Evolutionary conservation across 2,113 vertebrate species (phyloP).

Genomic region (Cyphomyrus plagiostoma): DNA sequence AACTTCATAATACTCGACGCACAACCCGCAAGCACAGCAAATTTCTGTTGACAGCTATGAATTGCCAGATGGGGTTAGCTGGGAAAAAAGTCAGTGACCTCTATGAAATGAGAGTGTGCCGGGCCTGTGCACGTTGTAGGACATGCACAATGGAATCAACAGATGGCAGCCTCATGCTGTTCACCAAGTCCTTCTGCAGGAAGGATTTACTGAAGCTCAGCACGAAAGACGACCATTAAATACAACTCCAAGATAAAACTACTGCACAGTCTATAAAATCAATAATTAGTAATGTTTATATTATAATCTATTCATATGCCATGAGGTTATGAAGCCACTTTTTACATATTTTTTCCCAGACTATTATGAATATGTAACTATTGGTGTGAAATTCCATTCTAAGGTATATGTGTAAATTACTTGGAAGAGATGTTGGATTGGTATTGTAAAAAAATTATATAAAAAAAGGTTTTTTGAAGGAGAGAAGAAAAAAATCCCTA

Average conservation of each 20-base stretch:
- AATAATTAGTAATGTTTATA: not conserved
- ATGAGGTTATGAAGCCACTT: not conserved
- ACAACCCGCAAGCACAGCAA: not conserved
- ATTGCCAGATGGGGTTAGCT: not conserved
- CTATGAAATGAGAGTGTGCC: not conserved
- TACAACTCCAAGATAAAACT: not conserved
- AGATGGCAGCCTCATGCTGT: slow-evolving; percentile 69
- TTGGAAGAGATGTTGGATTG: not conserved
- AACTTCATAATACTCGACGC: not conserved
- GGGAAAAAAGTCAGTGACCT: not conserved
- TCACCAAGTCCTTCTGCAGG: not conserved
- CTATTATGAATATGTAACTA: not conserved
- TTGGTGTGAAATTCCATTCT: not conserved
- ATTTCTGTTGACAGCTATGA: not conserved
- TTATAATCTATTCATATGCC: not conserved
- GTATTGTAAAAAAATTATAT: not conserved
- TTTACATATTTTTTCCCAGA: not conserved
- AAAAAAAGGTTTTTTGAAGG: not conserved
- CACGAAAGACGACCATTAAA: not conserved
- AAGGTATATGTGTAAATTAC: not conserved
- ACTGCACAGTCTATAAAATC: not conserved
- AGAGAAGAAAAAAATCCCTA: not conserved
- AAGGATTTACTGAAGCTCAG: not conserved
- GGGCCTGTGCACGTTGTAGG: not conserved
- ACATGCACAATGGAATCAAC: slow-evolving; percentile 44